A percentile compares a stretch with the other conserved stretches of the same genome.
Evolutionary conservation across 2,888 invertebrate genomes (phyloP).

Genomic region (Panopea generosa): DNA sequence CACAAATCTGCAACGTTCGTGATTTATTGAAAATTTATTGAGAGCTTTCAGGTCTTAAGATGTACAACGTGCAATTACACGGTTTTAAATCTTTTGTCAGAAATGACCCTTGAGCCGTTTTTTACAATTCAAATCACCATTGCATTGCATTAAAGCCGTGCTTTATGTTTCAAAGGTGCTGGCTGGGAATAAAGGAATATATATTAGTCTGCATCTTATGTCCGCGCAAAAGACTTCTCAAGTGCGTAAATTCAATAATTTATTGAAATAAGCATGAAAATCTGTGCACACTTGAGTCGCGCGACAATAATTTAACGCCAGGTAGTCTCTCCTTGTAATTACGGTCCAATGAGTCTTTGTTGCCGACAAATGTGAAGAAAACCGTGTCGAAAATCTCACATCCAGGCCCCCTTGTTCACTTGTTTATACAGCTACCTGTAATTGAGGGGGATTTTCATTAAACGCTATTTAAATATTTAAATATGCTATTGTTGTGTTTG

Average conservation of each 20-base stretch:
- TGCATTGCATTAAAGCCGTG: conserved; percentile 6
- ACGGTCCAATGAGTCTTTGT: conserved; percentile 7
- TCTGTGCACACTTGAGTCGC: conserved; percentile 39
- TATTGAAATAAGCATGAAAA: conserved; percentile 38
- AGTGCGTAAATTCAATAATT: conserved; percentile 43
- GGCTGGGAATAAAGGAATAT: conserved; percentile 20
- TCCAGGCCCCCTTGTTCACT: neutral
- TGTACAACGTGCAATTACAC: conserved; percentile 59
- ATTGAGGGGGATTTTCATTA: conserved; percentile 45
- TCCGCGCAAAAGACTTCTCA: conserved; percentile 18
- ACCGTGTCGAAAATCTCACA: neutral
- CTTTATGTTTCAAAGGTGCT: conserved; percentile 4
- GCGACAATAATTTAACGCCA: conserved; percentile 42
- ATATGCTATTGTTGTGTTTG: conserved; percentile 14
- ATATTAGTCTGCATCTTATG: conserved; percentile 28
- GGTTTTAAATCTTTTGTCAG: conserved; percentile 52
- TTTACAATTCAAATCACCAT: conserved; percentile 3
- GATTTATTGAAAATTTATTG: conserved; percentile 66
- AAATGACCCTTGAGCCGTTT: conserved; percentile 53
- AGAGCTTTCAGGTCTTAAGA: conserved; percentile 44
- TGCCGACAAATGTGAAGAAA: neutral
- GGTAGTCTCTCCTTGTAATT: conserved; percentile 31
- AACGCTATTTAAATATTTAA: conserved; percentile 45
- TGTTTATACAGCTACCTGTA: conserved; percentile 31
- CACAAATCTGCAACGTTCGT: conserved; percentile 32